Percentiles rank a stretch among this genome's conserved stretches.
phyloP scores from a whole-genome alignment of 2,113 vertebrate genomes.

The Malaclemys terrapin region DNA sequence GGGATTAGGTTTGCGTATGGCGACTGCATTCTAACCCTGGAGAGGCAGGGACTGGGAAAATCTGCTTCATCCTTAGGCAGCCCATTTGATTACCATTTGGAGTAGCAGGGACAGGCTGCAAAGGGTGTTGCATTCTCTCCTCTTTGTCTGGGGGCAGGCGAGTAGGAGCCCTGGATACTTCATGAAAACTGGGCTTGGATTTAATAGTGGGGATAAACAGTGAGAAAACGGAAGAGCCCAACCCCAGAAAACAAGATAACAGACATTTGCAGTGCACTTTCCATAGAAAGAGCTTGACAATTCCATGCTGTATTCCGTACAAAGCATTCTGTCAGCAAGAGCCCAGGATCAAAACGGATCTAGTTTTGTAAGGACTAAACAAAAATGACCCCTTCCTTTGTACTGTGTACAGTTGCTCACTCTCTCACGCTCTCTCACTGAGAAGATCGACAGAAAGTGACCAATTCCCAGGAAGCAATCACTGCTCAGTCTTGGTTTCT shows the following conservation, averaged over 20 bases:
- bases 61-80: neutral
- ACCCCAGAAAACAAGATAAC: neutral
- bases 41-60: neutral
- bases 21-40: neutral
- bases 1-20: neutral
- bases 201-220: neutral
- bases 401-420: neutral
- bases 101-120: neutral
- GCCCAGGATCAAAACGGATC: accelerated
- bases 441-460: neutral
- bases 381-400: accelerated
- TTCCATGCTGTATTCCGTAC: accelerated
- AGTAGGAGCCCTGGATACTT: neutral
- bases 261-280: neutral
- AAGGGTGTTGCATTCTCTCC: neutral
- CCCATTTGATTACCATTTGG: neutral
- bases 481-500: neutral
- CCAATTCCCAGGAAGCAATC: accelerated
- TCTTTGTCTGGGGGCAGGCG: neutral
- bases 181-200: neutral
- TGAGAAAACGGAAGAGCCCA: neutral
- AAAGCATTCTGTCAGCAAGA: neutral
- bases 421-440: accelerated
- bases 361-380: neutral
- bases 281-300: neutral